Evolutionary conservation across 2,113 vertebrate genomes (phyloP), one percentile per base, ranked within the genome.

Genomic region (Emydura subglobosa): DNA sequence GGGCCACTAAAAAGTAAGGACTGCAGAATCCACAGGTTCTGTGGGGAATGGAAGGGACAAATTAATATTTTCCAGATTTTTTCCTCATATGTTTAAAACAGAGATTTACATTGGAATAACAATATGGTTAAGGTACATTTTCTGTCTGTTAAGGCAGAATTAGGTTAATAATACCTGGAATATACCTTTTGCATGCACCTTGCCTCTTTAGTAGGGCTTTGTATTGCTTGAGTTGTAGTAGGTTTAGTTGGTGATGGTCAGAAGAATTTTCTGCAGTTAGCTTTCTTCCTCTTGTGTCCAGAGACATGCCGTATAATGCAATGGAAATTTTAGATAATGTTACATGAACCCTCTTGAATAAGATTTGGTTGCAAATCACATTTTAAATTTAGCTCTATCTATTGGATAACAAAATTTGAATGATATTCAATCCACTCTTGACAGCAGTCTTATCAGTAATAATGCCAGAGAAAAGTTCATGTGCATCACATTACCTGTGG

Each of bases 301-400:
- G 13, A 76, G 86, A 27, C n/a, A 2, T 95, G 85, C 24, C 57
- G 78, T 44, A 29, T 94, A 55, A 85, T 81, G 16, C 13, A 78
- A 2, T 82, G 7, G 42, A 94, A 80, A 47, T 86, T 89, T 89
- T 51, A 39, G 90, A 91, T 85, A 95, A 19, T 74, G 61, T 81
- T n/a, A 47, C 21, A 27, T 74, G 42, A 78, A 19, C 14, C 4
- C n/a, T 29, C 39, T 68, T 39, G 44, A 83, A 57, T 82, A 76
- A 0, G 59, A 25, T 84, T 49, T 95, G 44, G 25, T 86, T 94
- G 54, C 85, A 92, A 92, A 84, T 94, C 29, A 21, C 39, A 84
- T 94, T 95, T 94, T 89, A 49, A 79, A 89, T 93, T 92, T 89
- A 84, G 7, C 7, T 92, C 2, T 44, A 2, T 89, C 49, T 85